Evolutionary conservation across 2,888 invertebrate species (phyloP), one percentile per base, ranked within the genome.

Genomic region (Cyclophora punctaria): DNA sequence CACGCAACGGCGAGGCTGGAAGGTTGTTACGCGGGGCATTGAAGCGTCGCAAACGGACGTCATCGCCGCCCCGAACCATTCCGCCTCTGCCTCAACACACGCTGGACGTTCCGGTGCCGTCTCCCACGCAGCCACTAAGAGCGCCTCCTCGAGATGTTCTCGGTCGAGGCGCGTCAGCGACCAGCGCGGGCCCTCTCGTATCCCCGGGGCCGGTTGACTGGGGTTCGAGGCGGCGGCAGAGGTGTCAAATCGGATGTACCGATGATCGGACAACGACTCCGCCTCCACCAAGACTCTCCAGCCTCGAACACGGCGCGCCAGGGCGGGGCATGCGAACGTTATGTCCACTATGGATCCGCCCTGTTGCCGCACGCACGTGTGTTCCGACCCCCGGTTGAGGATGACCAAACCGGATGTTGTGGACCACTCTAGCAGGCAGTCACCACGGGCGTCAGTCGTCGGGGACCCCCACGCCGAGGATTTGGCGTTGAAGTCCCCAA

Each of bases 401-500:
- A 3, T 5, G 50, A 4, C 5, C 43, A 43, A 5, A 3, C 20
- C 20, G 3, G n/a, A 3, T 3, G 4, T 3, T 5, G 5, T 20
- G 20, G 20, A n/a, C 43, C 43, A 43, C 5, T 20, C 5, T 20
- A 20, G 20, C 2, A 43, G 20, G 7, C 3, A 2, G n/a, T 20
- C 20, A 20, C 20, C 43, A 1, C 43, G n/a, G 5, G 20, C 20
- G 43, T 43, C 43, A 20, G 43, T 43, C 20, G 20, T n/a, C n/a
- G 43, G 43, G 20, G 47, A 55, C 1, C 59, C 60, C 64, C 64
- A 62, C 0, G 51, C 53, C 34, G 7, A 5, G 20, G 56, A 58
- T 40, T 60, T 60, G 0, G 62, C 58, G 20, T 62, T 62, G 34
- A 59, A 46, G 41, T 60, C 60, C 1, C 43, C 43, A 2, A 20